Evolutionary conservation across 2,113 vertebrate species (phyloP), one percentile per base, ranked within the genome.

Genomic region (Gymnobelideus leadbeateri): DNA sequence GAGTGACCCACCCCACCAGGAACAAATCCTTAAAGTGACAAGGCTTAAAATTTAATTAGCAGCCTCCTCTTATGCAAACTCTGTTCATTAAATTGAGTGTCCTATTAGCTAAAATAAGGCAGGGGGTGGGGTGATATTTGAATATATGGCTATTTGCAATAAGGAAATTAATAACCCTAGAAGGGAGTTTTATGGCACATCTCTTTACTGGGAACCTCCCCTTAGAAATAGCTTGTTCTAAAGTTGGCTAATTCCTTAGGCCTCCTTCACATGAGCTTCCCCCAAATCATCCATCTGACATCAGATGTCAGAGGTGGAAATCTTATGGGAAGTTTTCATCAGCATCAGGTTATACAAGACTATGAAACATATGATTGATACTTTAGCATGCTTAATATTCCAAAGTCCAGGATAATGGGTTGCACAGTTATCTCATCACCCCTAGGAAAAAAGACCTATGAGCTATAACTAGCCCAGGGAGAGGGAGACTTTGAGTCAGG

Each of bases 61-160:
- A 95, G 91, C 68, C 90, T 95, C 95, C 94, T 96, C 93, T 98
- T 98, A 98, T 97, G 97, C 97, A 98, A 98, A 98, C 94, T 95
- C 84, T 97, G 96, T 97, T 98, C 97, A 98, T 98, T 98, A 98
- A 97, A 97, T 96, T 98, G 98, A 98, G 98, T 98, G 97, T 97
- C 96, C 97, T 96, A 95, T 98, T 98, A 97, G 97, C 96, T 97
- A 97, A 97, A 98, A 96, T 50, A 96, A 49, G 46, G 90, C 47
- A 46, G 0, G 19, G 12, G 0, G n/a, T 84, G 68, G 68, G 37
- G 68, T 6, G 57, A 57, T 95, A 90, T 3, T 50, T 53, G 93
- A 95, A 91, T 92, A 51, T 26, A 12, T 2, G 25, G 89, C 50
- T 92, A 96, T 96, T 94, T 94, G 90, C 50, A 54, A 12, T 46